Conservation (phyloP, 64 coral and sea anemone species). For the Cladopsammia gracilis region DNA sequence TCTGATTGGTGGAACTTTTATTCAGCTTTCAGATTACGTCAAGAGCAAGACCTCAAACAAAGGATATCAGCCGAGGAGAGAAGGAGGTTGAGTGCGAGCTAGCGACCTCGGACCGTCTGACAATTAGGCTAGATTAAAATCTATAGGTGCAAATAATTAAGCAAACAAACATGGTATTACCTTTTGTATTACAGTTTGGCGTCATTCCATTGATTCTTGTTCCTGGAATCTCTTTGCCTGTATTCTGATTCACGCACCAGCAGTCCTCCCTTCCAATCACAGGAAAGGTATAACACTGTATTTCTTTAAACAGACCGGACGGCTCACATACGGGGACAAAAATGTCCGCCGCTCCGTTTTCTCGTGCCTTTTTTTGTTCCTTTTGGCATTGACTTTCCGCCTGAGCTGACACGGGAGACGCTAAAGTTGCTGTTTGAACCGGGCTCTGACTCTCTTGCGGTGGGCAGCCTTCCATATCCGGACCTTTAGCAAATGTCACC, state of each 20-base stretch:
- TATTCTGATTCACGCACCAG: slow-evolving; percentile 88
- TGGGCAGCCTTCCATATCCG: slow-evolving; percentile 85
- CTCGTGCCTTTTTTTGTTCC: slow-evolving; percentile 44
- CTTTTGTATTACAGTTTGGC: slow-evolving; percentile 48
- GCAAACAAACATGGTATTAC: too few species aligned
- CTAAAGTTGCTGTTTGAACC: slow-evolving; percentile 13
- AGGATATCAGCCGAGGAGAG: too few species aligned
- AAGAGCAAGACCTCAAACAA: too few species aligned
- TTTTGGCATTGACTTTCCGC: slow-evolving; percentile 50
- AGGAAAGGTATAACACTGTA: slow-evolving; percentile 87
- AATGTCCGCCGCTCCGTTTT: slow-evolving; percentile 52
- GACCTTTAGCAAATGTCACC: slow-evolving; percentile 80
- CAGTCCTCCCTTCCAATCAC: slow-evolving; percentile 71
- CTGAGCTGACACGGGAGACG: neutral
- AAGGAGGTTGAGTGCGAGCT: too few species aligned
- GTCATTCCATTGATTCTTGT: slow-evolving; percentile 44
- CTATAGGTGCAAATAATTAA: neutral
- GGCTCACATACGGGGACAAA: slow-evolving; percentile 81
- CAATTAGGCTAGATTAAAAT: neutral
- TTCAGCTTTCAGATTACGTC: too few species aligned
- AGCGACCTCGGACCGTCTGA: too few species aligned
- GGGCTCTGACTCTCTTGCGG: neutral
- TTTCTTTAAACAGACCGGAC: slow-evolving; percentile 69
- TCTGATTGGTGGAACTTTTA: too few species aligned
- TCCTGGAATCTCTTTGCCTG: slow-evolving; percentile 70